Percentiles rank a stretch among this genome's conserved stretches.
Conservation (phyloP, 2,797 vertebrate species). For the Lepidocolaptes lacrymiger region DNA sequence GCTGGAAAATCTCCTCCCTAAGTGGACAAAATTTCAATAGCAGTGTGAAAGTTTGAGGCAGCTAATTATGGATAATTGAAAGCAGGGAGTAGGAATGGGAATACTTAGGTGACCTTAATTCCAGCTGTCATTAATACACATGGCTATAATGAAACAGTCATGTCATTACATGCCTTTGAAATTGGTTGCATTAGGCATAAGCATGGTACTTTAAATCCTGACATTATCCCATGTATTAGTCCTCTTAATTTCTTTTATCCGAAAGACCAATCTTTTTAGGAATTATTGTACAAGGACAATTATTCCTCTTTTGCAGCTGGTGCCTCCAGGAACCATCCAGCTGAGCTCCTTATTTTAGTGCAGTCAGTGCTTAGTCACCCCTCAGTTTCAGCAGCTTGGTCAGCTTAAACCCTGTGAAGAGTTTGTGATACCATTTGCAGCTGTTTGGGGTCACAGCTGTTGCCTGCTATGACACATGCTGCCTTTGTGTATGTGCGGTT, state of each 20-base stretch:
- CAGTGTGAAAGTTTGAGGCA: conserved; percentile 61
- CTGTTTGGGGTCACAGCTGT: neutral
- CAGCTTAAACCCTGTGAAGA: neutral
- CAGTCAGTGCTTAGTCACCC: neutral
- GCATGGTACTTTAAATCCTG: conserved; percentile 6
- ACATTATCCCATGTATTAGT: neutral
- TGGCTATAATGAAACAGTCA: conserved; percentile 24
- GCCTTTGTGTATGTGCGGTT: neutral
- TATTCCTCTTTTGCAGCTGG: neutral
- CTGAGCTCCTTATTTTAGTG: neutral
- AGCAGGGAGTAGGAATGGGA: conserved; percentile 30
- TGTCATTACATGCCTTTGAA: conserved; percentile 27
- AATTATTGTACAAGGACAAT: neutral
- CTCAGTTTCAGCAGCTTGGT: neutral
- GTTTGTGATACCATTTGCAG: neutral
- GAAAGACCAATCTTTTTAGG: neutral
- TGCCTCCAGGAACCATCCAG: neutral
- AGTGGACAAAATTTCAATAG: neutral
- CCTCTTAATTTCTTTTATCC: conserved; percentile 5
- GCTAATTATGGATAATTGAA: conserved; percentile 62
- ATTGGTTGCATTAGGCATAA: conserved; percentile 9
- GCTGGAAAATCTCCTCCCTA: neutral
- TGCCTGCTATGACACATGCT: fast-evolving
- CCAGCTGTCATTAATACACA: conserved; percentile 7
- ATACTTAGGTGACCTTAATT: conserved; percentile 60